Conservation (phyloP, 2,113 vertebrate species). For the Romanogobio albipinnatus region DNA sequence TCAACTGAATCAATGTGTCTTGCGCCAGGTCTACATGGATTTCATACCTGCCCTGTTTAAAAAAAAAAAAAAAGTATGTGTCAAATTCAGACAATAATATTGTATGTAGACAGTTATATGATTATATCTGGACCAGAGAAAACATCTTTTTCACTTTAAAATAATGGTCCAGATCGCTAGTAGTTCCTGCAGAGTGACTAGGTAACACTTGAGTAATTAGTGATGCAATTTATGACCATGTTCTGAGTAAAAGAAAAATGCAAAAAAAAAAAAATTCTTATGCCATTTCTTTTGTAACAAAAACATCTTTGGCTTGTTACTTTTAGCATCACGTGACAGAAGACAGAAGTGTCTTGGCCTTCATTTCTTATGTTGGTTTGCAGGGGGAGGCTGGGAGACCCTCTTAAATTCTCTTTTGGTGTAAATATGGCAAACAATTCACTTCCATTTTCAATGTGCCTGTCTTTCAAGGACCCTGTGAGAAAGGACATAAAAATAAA, state of each 20-base stretch:
- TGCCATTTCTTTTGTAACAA: no score
- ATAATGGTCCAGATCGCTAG: no score
- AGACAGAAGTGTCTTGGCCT: slow-evolving; percentile 53
- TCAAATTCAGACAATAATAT: no score
- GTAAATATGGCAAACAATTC: slow-evolving; percentile 68
- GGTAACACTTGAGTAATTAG: no score
- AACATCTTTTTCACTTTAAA: no score
- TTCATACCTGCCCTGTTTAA: not conserved
- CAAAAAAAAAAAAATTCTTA: no score
- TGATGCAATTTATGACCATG: no score
- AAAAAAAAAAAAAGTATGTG: not conserved
- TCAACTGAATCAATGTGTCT: not conserved
- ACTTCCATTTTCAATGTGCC: slow-evolving; percentile 62
- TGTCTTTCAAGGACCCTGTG: slow-evolving; percentile 67
- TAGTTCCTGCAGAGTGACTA: no score
- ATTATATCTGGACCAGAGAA: no score
- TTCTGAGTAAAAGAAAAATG: no score
- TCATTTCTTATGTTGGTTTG: accelerated
- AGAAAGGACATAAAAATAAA: not conserved
- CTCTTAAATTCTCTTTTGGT: slow-evolving; percentile 58
- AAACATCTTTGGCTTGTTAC: slow-evolving; percentile 34
- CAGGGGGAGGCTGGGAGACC: not conserved
- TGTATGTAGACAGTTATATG: no score
- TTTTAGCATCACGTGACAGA: slow-evolving; percentile 70
- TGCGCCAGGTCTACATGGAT: not conserved